Evolutionary conservation across 64 coral and sea anemone species (phyloP).

Genomic region (Porites australiensis): DNA sequence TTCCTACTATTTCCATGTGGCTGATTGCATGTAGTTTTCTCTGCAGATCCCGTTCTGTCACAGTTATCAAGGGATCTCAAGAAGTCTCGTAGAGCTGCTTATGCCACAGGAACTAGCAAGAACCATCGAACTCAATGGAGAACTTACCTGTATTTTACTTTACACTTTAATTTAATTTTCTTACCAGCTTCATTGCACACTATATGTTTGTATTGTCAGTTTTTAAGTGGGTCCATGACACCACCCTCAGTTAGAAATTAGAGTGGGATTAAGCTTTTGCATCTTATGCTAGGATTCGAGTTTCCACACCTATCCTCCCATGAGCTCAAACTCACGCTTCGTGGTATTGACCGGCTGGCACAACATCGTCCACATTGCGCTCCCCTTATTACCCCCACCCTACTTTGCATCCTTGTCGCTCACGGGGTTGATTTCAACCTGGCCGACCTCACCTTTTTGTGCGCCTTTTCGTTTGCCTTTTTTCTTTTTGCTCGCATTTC

Average conservation of each 20-base stretch:
- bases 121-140: slow-evolving; percentile 42
- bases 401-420: not conserved
- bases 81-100: too few relatives aligned
- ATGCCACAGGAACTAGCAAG: not conserved
- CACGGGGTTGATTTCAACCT: not conserved
- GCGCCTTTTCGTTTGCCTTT: not conserved
- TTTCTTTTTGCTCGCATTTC: not conserved
- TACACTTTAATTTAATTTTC: not conserved
- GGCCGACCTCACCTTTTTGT: not conserved
- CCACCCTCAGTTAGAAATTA: slow-evolving; percentile 25
- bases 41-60: too few relatives aligned
- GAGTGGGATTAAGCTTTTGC: slow-evolving; percentile 41
- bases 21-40: too few relatives aligned
- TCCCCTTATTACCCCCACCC: not conserved
- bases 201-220: slow-evolving; percentile 23
- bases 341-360: not conserved
- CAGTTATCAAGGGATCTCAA: too few relatives aligned
- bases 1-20: not conserved
- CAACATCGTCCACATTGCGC: not conserved
- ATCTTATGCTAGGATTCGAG: not conserved
- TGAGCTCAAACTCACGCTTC: not conserved
- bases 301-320: not conserved
- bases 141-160: not conserved
- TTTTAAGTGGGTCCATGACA: slow-evolving; percentile 27
- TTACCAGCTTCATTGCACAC: not conserved